These are phyloP conservation scores for Oreochromis tanganicae DNA, from an alignment of 2,113 vertebrate genomes.

Conservation along the genomic window DNA sequence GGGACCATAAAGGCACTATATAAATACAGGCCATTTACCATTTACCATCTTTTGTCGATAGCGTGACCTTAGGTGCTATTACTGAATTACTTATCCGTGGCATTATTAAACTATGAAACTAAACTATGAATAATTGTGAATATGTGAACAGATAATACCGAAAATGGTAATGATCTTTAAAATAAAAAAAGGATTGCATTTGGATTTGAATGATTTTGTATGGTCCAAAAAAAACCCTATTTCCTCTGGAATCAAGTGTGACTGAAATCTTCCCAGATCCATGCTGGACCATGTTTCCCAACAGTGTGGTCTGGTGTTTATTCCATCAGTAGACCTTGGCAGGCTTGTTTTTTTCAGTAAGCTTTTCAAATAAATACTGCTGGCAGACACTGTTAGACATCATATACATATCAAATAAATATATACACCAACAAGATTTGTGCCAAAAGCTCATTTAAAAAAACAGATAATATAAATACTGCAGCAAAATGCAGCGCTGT, in stretches of 20 bases:
- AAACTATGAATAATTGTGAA: not conserved
- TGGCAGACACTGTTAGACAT: not conserved
- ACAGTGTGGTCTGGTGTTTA: not conserved
- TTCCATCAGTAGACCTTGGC: not conserved
- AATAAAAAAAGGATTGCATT: not conserved
- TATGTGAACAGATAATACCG: not conserved
- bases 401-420: not conserved
- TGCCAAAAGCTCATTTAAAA: not conserved
- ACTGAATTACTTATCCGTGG: not conserved
- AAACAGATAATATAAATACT: not conserved
- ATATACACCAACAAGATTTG: not conserved
- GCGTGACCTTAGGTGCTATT: not conserved
- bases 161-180: not conserved
- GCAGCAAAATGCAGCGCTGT: not conserved
- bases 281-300: not conserved
- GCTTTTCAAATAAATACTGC: not conserved
- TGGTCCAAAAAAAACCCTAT: accelerated
- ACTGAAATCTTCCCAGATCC: not conserved
- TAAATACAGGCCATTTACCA: no score
- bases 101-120: not conserved
- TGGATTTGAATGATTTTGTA: not conserved
- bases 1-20: no score
- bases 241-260: not conserved
- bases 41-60: not conserved
- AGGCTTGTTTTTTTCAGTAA: not conserved